phyloP scores from a whole-genome alignment of 2,888 invertebrate species.

The Agriopis leucophaearia region DNA sequence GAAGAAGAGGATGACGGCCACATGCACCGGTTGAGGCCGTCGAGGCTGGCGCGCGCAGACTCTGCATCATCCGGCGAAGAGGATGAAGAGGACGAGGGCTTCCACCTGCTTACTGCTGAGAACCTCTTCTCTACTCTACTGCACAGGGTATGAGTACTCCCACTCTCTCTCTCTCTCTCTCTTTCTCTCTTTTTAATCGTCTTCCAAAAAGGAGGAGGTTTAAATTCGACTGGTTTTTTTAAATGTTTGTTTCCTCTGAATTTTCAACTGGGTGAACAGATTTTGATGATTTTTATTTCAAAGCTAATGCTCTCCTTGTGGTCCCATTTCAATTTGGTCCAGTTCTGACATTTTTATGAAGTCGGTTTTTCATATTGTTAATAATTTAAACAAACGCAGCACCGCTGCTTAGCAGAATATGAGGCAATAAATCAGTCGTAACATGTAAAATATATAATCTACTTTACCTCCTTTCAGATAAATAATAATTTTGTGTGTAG shows the following conservation, averaged over 20 bases:
- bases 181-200: background rate
- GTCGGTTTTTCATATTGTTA: too few species aligned
- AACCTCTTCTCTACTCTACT: constrained; percentile 95
- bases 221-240: too few species aligned
- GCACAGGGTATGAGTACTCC: constrained; percentile 89
- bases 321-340: too few species aligned
- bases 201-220: too few species aligned
- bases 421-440: too few species aligned
- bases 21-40: constrained; percentile 87
- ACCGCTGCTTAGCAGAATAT: too few species aligned
- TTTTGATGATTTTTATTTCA: too few species aligned
- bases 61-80: constrained; percentile 95
- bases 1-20: constrained; percentile 66
- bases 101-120: constrained; percentile 96
- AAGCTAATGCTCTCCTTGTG: too few species aligned
- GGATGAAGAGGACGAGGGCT: constrained; percentile 95
- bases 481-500: constrained; percentile 66
- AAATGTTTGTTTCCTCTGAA: too few species aligned
- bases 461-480: background rate
- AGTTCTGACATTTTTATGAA: too few species aligned
- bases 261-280: too few species aligned
- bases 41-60: constrained; percentile 90
- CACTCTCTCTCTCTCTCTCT: constrained; percentile 19
- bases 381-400: too few species aligned
- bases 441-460: background rate